These are phyloP conservation scores for Anoplopoma fimbria DNA, from an alignment of 2,113 vertebrate genomes.

Conservation along the genomic window DNA sequence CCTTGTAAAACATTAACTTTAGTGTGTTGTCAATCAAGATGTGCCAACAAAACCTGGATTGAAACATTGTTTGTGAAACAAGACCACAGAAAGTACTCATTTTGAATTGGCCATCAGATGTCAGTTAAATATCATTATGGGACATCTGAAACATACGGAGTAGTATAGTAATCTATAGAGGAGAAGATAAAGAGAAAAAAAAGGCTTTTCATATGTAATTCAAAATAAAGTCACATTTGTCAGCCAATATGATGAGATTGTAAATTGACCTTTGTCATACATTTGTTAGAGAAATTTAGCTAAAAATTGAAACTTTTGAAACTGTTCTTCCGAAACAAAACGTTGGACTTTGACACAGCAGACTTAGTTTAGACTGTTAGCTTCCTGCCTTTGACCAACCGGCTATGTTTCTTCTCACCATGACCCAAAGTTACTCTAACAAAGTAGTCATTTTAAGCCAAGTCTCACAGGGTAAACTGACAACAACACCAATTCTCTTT, in stretches of 20 bases:
- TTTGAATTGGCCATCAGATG: background rate
- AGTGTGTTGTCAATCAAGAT: background rate
- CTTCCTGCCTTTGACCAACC: no score
- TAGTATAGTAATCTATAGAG: no score
- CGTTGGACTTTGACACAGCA: background rate
- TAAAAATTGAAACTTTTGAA: background rate
- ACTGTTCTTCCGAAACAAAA: background rate
- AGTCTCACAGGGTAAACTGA: no score
- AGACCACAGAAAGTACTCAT: background rate
- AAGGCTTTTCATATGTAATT: background rate
- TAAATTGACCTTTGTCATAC: background rate
- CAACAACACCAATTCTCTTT: background rate
- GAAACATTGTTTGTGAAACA: background rate
- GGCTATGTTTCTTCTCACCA: background rate
- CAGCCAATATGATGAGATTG: background rate
- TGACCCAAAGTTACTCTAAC: background rate
- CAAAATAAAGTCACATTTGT: background rate
- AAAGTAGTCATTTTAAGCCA: background rate
- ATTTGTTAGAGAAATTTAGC: no score
- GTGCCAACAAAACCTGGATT: background rate
- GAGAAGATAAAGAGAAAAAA: background rate
- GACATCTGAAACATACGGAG: background rate
- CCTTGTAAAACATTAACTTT: slow-evolving; percentile 30
- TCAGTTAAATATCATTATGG: background rate
- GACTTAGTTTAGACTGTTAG: background rate